Base-by-base conservation (phyloP, 2,888 invertebrate genomes). In the Drosophila pegasa region DNA sequence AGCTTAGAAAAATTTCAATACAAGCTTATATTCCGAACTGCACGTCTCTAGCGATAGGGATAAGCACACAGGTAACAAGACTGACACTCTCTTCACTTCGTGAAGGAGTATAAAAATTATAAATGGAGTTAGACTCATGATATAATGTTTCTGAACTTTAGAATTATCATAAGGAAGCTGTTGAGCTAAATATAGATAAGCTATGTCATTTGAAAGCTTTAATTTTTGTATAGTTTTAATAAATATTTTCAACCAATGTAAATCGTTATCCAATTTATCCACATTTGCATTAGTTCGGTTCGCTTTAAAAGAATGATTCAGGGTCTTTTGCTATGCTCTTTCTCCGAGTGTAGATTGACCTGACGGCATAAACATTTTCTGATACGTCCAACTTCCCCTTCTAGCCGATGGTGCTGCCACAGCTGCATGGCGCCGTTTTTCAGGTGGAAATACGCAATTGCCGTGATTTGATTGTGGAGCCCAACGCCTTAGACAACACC, bases 371-470 rank as follows among this genome's bases (percentile, higher is more conserved):
- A 40, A n/a, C 22, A 29, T 29, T 29, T 29, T 18, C 33, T 51
- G 7, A 29, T 31, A 50, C 16, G n/a, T 0, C 37, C 5, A 18
- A 31, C 16, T n/a, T 7, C 22, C 12, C 6, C 3, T 40, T 12
- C 5, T 35, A 95, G 95, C 94, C 94, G 84, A 92, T 95, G 90
- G 93, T 94, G 31, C 89, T 95, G 66, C 93, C 94, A 45, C 93
- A 72, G 40, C 69, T 92, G 16, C 71, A 73, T 18, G 92, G 92
- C 35, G 78, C 87, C 57, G 88, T 90, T 10, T 94, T 93, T 57
- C 93, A 93, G 62, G 94, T 97, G 78, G 93, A 94, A 73, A 93
- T 97, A 66, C 93, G 93, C 68, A 94, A 95, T 89, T 97, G 97
- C 90, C 93, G 93, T 55, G 92, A 93, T 31, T 94, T 96, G 5